Base-by-base conservation (phyloP, 1,140 invertebrate genomes). In the Littorina saxatilis region DNA sequence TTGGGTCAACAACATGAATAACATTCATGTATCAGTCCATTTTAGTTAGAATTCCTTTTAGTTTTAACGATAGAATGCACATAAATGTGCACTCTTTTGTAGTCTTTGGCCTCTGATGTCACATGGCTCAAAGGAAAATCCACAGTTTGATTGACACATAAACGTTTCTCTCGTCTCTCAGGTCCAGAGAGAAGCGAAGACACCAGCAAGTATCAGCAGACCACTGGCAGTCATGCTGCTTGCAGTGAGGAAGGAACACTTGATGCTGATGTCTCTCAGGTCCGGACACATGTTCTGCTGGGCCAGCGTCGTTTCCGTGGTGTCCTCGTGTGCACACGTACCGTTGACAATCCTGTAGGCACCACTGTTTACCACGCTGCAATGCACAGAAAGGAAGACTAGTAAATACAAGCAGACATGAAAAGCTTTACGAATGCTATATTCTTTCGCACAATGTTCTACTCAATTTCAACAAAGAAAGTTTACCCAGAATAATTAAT, bases 281-380 rank as follows among this genome's bases (percentile, higher is more conserved):
- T 70, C 70, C 27, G 92, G 92, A 86, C 92, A 93, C 81, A 88
- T 91, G 20, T 88, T 85, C 73, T 91, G 87, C 35, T 88, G 88
- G 15, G 87, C 87, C 63, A 93, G 80, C 20, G 90, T 93, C 20
- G 82, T 86, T 11, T 83, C 84, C 0, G 88, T 87, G 2, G 87
- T 80, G 55, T 91, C 91, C 73, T 91, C 86, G 82, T 93, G 92
- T 27, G 90, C 92, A 87, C 92, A 93, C 13, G 92, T 93, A 47
- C 92, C 92, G 84, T 93, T 93, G 39, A 93, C 91, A 58, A 93
- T 92, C 11, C 92, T 86, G 83, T 92, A 93, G 15, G 92, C 92
- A 61, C 92, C 92, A 82, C 92, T 92, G 81, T 92, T 92, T 29
- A 92, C 92, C 82, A 93, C 90, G 80, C 92, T 93, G 85, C 37